Conservation (phyloP, 2,888 invertebrate genomes). For the Glomeris marginata region DNA sequence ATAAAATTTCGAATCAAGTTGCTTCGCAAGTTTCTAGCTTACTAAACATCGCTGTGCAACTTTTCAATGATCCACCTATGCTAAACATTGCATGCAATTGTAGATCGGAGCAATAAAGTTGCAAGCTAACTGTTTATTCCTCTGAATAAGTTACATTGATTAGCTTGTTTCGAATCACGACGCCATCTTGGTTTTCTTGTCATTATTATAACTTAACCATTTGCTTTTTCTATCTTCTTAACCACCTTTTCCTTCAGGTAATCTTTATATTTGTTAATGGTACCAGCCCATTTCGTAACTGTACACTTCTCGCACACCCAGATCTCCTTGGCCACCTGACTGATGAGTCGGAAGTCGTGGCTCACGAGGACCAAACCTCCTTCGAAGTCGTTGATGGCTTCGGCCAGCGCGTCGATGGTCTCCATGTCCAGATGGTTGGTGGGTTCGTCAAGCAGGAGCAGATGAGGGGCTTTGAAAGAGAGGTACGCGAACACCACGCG, state of each 20-base stretch:
- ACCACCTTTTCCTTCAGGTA: constrained; percentile 74
- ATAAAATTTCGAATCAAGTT: too few relatives aligned
- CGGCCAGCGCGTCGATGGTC: constrained; percentile 94
- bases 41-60: too few relatives aligned
- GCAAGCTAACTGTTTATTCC: too few relatives aligned
- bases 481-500: constrained; percentile 98
- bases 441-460: constrained; percentile 63
- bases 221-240: constrained; percentile 41
- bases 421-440: constrained; percentile 96
- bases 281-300: constrained; percentile 93
- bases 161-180: too few relatives aligned
- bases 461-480: constrained; percentile 92
- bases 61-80: too few relatives aligned
- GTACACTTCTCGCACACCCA: constrained; percentile 97
- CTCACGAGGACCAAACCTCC: constrained; percentile 98
- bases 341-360: constrained; percentile 98
- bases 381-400: constrained; percentile 93
- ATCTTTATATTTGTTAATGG: constrained; percentile 91
- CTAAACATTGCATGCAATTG: too few relatives aligned
- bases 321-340: constrained; percentile 97
- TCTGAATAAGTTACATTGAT: too few relatives aligned
- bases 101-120: too few relatives aligned
- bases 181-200: neutral
- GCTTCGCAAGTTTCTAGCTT: too few relatives aligned
- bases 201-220: neutral